Base-by-base conservation (phyloP, 2,888 invertebrate species). In the Dusona sp. region DNA sequence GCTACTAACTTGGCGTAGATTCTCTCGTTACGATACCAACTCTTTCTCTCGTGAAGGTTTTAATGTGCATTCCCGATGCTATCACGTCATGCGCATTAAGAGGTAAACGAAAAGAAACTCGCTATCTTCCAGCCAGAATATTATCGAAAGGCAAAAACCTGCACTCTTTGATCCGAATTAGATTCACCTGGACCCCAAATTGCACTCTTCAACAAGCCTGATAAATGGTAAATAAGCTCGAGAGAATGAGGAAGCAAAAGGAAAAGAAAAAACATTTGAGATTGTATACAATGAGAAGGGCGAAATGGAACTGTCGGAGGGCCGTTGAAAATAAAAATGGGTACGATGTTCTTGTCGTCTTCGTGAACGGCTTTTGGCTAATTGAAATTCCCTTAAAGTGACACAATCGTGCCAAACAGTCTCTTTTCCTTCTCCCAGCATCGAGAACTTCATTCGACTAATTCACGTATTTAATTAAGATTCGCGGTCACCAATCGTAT, bases 301-400 rank as follows among this genome's bases (percentile, higher is more conserved):
- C 33, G 42, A 70, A 57, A 16, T 42, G 68, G 51, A 73, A 79
- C 65, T 57, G 72, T 75, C 57, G 65, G 79, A 83, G 83, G 65
- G 79, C 57, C 61, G 64, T 67, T 83, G 83, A 61, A 78, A 79
- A 73, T 51, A 68, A 79, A 68, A 83, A 83, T 54, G 16, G 61
- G 67, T 79, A 72, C 70, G 78, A 77, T 57, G 65, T 51, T 79
- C 57, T 67, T 19, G 13, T 61, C 45, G 65, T 61, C 72, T 36
- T 74, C 75, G 61, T 78, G 74, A 84, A 87, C 84, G 87, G 85
- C 85, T 87, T 84, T 83, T 67, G 84, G 88, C 85, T 89, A 89
- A 90, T 90, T 89, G 88, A 90, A 90, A 91, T 89, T 89, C 88
- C 73, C 88, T 84, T 79, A 85, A 89, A 88, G 87, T 88, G 87